phyloP scores from a whole-genome alignment of 2,797 vertebrate genomes.

The Sebastes hopkinsi region DNA sequence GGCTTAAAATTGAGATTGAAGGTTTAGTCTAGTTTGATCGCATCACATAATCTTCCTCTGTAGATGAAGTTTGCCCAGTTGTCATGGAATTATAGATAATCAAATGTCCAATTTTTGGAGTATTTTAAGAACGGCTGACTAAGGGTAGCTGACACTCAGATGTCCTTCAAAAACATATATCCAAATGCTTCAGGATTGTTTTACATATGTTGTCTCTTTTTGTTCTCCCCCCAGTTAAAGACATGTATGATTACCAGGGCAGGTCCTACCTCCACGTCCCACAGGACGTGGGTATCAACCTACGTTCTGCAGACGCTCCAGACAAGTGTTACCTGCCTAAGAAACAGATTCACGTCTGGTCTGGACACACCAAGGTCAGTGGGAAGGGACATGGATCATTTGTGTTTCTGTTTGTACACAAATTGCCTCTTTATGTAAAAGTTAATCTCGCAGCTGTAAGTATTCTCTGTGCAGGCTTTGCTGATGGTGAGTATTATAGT shows the following conservation, averaged over 20 bases:
- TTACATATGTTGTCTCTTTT: background rate
- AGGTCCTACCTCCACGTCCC: constrained; percentile 97
- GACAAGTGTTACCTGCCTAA: constrained; percentile 99
- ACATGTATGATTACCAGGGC: constrained; percentile 98
- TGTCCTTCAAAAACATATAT: background rate
- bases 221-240: constrained; percentile 87
- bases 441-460: background rate
- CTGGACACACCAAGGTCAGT: constrained; percentile 96
- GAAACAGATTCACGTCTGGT: constrained; percentile 98
- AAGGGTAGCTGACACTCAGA: background rate
- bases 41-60: background rate
- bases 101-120: background rate
- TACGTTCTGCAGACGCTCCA: constrained; percentile 89
- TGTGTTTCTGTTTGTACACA: background rate
- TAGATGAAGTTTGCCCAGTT: background rate
- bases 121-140: background rate
- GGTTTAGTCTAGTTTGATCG: background rate
- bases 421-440: background rate
- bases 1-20: background rate
- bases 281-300: constrained; percentile 97
- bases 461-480: background rate
- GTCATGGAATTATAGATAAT: background rate
- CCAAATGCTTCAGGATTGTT: background rate
- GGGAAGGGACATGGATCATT: background rate
- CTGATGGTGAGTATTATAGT: background rate